These are phyloP conservation scores for Callithrix jacchus DNA, from an alignment of 2,113 vertebrate species.

Conservation along the genomic window DNA sequence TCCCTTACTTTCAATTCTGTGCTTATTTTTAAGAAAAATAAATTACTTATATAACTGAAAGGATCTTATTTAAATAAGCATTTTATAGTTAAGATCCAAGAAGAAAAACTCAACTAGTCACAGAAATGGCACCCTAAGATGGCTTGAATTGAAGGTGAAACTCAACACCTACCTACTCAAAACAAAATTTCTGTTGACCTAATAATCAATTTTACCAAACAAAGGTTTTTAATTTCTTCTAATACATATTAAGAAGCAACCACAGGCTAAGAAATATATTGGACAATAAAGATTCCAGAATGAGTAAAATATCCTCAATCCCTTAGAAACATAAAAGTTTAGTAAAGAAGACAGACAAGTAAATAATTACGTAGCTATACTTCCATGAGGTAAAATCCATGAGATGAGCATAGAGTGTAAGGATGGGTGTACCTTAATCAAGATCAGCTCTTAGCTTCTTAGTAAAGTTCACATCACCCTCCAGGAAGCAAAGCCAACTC, in stretches of 20 bases:
- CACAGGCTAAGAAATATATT: background rate
- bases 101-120: slow-evolving; percentile 28
- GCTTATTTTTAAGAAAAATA: slow-evolving; percentile 45
- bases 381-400: background rate
- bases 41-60: slow-evolving; percentile 35
- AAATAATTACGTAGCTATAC: background rate
- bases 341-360: background rate
- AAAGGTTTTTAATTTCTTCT: slow-evolving; percentile 36
- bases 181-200: slow-evolving; percentile 24
- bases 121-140: background rate
- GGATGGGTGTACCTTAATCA: background rate
- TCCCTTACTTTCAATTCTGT: slow-evolving; percentile 2
- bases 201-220: slow-evolving; percentile 36
- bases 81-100: background rate
- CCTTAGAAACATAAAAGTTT: background rate
- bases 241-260: background rate
- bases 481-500: slow-evolving; percentile 26
- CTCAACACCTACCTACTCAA: background rate
- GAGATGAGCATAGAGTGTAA: background rate
- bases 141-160: background rate
- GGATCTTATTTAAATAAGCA: slow-evolving; percentile 22
- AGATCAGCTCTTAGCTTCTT: slow-evolving; percentile 44
- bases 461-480: background rate
- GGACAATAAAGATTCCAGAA: background rate
- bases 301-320: background rate